Conservation (phyloP, 2,888 invertebrate species). For the Drosophila pegasa region DNA sequence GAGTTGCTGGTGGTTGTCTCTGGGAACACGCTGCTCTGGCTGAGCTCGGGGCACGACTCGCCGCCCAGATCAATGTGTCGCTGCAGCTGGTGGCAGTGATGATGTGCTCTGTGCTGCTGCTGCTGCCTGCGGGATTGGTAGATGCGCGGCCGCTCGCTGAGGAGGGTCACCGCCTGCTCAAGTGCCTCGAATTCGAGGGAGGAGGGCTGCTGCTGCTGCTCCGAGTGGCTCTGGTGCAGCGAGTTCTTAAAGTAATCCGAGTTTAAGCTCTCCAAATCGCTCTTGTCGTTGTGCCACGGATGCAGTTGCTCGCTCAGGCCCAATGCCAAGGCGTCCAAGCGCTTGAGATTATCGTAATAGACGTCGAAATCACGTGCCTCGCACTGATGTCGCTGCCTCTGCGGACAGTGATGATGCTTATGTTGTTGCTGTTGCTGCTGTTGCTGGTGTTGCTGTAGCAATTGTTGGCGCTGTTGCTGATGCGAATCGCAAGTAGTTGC, state of each 20-base stretch:
- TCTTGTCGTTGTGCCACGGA: constrained; percentile 85
- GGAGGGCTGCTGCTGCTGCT: constrained; percentile 60
- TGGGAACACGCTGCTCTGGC: constrained; percentile 83
- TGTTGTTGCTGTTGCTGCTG: constrained; percentile 39
- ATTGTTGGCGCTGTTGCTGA: constrained; percentile 69
- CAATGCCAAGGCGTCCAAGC: constrained; percentile 82
- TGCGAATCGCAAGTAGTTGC: constrained; percentile 79
- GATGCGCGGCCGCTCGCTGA: constrained; percentile 80
- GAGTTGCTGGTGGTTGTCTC: constrained; percentile 84
- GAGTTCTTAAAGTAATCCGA: constrained; percentile 85
- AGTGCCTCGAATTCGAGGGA: constrained; percentile 74
- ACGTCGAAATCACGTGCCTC: constrained; percentile 82
- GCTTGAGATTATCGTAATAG: constrained; percentile 84
- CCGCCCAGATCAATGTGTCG: constrained; percentile 54
- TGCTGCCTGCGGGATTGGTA: constrained; percentile 80
- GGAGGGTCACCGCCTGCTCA: constrained; percentile 70
- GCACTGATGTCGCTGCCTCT: constrained; percentile 47
- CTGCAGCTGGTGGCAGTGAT: constrained; percentile 48
- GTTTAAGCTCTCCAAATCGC: constrained; percentile 85
- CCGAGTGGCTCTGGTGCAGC: constrained; percentile 81
- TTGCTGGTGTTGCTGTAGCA: constrained; percentile 50
- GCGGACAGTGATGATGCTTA: constrained; percentile 34
- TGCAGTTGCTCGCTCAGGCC: constrained; percentile 78
- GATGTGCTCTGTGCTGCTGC: constrained; percentile 41
- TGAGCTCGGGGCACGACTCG: constrained; percentile 83